Evolutionary conservation across 2,888 invertebrate genomes (phyloP), one percentile per base, ranked within the genome.

Genomic region (Formica aserva): DNA sequence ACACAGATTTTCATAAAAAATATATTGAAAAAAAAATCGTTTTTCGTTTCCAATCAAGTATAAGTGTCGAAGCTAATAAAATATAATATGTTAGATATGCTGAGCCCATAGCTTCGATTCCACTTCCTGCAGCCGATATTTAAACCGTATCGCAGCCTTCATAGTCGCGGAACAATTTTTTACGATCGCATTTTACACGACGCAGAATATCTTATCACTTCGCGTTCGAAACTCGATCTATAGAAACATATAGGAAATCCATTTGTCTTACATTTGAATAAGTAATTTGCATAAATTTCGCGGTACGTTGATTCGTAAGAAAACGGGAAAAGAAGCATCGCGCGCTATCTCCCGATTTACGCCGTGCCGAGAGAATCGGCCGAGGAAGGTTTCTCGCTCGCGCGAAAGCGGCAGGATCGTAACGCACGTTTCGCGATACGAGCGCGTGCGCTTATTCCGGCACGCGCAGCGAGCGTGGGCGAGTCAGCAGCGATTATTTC

Each of bases 361-460:
- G 18, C 0, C 29, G 41, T 26, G 32, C 63, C 0, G 22, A 48
- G 22, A 5, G 22, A 57, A 18, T 38, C 41, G 69, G 67, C 74
- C 72, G 67, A 69, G 55, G 66, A 78, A 29, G 57, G 78, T 74
- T 77, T 85, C 26, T 26, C 85, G 75, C 77, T 85, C 85, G 81
- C 62, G 67, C 41, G 13, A 45, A 45, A 35, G 35, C 77, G 35
- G 55, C 62, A 32, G 57, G 26, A 22, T 65, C 41, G 35, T 29
- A 77, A 55, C 69, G 62, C 77, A 67, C 74, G 67, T 74, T 83
- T 72, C 35, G 13, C 41, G 67, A 63, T 29, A 38, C n/a, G 66
- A 38, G 48, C 66, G 52, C 32, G 52, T 26, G 55, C 41, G 29
- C 9, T 63, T 41, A 81, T 81, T 41, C 41, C 75, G 81, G 38